A percentile compares a stretch with the other conserved stretches of the same genome.
Evolutionary conservation across 2,888 invertebrate species (phyloP).

Genomic region (Cataglyphis rosenhaueri): DNA sequence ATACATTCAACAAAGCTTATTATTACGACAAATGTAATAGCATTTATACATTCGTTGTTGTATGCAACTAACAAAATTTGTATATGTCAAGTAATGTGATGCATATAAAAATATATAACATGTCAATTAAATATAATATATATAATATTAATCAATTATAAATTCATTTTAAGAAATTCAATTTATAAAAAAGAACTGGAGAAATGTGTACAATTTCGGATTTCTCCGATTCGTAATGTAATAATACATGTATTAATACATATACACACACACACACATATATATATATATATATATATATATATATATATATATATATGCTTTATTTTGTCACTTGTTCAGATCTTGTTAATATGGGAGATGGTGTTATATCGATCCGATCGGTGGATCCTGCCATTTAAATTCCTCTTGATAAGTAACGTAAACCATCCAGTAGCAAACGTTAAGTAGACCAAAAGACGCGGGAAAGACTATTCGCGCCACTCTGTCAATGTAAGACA

Average conservation of each 20-base stretch:
- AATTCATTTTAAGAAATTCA: not conserved
- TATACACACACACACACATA: no score
- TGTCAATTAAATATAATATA: not conserved
- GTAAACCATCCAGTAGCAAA: conserved; percentile 96
- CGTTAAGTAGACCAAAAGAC: conserved; percentile 94
- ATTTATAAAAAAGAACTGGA: not conserved
- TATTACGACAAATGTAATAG: no score
- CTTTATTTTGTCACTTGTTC: not conserved
- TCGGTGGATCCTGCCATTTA: conserved; percentile 89
- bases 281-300: not conserved
- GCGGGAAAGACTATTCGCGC: conserved; percentile 94
- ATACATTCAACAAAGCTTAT: not conserved
- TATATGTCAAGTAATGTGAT: not conserved
- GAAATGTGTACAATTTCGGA: not conserved
- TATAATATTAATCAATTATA: not conserved
- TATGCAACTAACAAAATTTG: not conserved
- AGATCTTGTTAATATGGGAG: conserved; percentile 34
- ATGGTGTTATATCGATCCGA: conserved; percentile 62
- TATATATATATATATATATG: not conserved
- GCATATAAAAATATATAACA: not conserved
- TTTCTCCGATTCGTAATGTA: not conserved
- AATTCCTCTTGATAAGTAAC: conserved; percentile 92
- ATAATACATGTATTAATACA: no score
- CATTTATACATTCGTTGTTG: not conserved
- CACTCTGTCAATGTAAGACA: conserved; percentile 93